These are phyloP conservation scores for Lanistes nyassanus DNA, from an alignment of 1,140 invertebrate species.

Conservation along the genomic window DNA sequence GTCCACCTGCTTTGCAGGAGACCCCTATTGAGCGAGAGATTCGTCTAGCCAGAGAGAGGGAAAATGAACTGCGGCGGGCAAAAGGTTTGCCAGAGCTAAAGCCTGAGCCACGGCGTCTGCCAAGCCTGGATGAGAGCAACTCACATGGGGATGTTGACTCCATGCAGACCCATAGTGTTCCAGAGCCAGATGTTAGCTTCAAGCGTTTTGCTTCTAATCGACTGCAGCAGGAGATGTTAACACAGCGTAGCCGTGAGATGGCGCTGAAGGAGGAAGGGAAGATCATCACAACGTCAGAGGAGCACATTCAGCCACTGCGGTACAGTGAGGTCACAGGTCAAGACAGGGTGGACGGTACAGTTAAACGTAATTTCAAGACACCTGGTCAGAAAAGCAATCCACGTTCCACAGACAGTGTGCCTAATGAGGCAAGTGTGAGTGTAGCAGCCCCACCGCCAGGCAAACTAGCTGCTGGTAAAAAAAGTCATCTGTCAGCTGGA, in stretches of 20 bases:
- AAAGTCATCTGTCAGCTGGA: conserved; percentile 32
- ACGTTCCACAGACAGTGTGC: background rate
- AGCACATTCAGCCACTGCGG: conserved; percentile 54
- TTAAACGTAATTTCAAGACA: conserved; percentile 57
- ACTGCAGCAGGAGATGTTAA: conserved; percentile 55
- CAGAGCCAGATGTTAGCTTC: conserved; percentile 35
- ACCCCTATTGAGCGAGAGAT: conserved; percentile 73
- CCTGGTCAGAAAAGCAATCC: background rate
- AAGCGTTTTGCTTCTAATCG: conserved; percentile 49
- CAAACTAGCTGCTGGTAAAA: conserved; percentile 25
- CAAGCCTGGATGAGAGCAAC: conserved; percentile 18
- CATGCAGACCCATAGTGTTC: background rate
- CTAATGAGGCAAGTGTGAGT: background rate
- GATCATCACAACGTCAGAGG: conserved; percentile 58
- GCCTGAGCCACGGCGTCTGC: conserved; percentile 24
- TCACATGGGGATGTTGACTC: background rate
- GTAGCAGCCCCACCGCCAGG: background rate
- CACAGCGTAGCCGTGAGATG: conserved; percentile 52
- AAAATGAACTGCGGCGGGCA: conserved; percentile 68
- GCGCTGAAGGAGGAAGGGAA: conserved; percentile 52
- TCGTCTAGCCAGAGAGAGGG: conserved; percentile 69
- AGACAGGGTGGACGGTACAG: conserved; percentile 37
- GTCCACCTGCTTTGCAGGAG: conserved; percentile 54
- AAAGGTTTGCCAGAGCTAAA: conserved; percentile 56
- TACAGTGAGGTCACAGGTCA: conserved; percentile 49